Conservation (phyloP, 2,797 vertebrate genomes). For the Rhinogobio ventralis region DNA sequence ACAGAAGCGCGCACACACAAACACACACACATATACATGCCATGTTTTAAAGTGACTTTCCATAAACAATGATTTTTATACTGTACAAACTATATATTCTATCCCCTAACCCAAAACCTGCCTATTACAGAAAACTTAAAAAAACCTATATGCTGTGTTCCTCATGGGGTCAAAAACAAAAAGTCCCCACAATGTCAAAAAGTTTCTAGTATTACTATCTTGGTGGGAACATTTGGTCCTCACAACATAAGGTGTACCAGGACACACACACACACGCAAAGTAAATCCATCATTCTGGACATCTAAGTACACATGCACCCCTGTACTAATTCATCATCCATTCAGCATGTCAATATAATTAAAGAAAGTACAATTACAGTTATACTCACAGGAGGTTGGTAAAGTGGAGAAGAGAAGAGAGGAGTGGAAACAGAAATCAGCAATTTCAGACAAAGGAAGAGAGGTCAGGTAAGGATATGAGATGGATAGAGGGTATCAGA, state of each 20-base stretch:
- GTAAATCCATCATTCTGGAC: background rate
- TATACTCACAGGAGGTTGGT: slow-evolving; percentile 51
- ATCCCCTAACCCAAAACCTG: too few species aligned
- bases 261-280: background rate
- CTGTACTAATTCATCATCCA: slow-evolving; percentile 22
- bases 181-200: background rate
- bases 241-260: background rate
- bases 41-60: too few species aligned
- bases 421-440: slow-evolving; percentile 28
- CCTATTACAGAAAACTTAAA: too few species aligned
- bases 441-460: slow-evolving; percentile 21
- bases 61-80: too few species aligned
- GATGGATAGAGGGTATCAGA: slow-evolving; percentile 28
- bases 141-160: too few species aligned
- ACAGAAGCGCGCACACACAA: too few species aligned
- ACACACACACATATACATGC: too few species aligned
- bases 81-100: too few species aligned
- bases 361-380: slow-evolving; percentile 28
- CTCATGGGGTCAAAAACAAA: too few species aligned
- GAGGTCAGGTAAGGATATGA: slow-evolving; percentile 9
- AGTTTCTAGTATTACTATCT: background rate
- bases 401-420: slow-evolving; percentile 47
- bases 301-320: background rate
- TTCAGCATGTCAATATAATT: slow-evolving; percentile 34
- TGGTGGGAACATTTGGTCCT: background rate